Conservation (phyloP, 2,113 vertebrate species). For the Oreochromis tanganicae region DNA sequence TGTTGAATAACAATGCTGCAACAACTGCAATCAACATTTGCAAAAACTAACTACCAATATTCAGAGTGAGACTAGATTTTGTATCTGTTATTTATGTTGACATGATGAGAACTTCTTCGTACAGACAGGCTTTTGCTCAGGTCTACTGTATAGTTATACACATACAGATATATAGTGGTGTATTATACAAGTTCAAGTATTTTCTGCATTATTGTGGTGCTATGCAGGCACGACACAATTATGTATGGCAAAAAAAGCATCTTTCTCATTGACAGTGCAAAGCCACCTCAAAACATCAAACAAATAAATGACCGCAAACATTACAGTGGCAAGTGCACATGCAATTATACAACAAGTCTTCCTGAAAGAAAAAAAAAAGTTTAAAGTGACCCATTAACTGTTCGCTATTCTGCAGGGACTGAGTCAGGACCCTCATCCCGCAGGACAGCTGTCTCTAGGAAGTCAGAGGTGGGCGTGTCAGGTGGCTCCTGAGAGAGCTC, state of each 20-base stretch:
- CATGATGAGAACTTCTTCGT: not conserved
- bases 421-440: constrained; percentile 75
- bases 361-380: not conserved
- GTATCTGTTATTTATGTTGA: not conserved
- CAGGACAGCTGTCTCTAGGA: constrained; percentile 65
- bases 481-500: constrained; percentile 81
- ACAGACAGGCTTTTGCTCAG: not conserved
- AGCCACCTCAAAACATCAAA: not conserved
- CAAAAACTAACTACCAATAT: not conserved
- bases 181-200: constrained; percentile 42
- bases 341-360: not conserved
- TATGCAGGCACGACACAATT: not conserved
- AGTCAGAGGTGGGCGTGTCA: constrained; percentile 75
- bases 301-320: not conserved
- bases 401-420: constrained; percentile 50
- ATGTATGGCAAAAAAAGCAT: not conserved
- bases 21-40: not conserved
- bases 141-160: not conserved
- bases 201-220: not conserved
- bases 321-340: not conserved
- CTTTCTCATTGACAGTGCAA: not conserved
- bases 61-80: not conserved
- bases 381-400: not conserved
- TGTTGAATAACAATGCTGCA: not conserved
- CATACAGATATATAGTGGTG: not conserved